phyloP scores from a whole-genome alignment of 1,140 invertebrate genomes.

The Diabrotica virgifera region DNA sequence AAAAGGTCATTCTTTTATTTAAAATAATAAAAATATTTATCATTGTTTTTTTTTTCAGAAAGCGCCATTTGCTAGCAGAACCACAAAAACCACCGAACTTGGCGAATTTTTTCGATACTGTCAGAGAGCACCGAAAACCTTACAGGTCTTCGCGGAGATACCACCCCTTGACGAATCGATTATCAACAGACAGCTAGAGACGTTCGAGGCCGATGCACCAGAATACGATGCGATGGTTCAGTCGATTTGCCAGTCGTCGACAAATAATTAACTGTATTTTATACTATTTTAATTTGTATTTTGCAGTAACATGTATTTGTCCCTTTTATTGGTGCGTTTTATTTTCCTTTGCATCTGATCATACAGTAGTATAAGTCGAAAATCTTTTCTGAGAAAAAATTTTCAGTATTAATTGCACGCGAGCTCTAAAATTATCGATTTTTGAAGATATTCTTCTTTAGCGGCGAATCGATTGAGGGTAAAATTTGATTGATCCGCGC shows the following conservation, averaged over 20 bases:
- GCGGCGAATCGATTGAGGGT: too few species aligned
- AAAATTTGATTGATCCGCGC: too few species aligned
- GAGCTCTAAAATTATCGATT: too few species aligned
- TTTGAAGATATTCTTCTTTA: too few species aligned
- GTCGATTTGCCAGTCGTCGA: slow-evolving; percentile 58
- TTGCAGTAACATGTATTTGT: too few species aligned
- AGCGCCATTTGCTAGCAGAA: slow-evolving; percentile 59
- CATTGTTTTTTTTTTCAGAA: slow-evolving; percentile 51
- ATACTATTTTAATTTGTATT: not conserved
- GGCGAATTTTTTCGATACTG: slow-evolving; percentile 77
- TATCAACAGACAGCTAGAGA: slow-evolving; percentile 68
- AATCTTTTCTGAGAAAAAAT: too few species aligned
- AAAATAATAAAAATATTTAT: not conserved
- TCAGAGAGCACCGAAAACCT: slow-evolving; percentile 69
- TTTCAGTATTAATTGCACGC: too few species aligned
- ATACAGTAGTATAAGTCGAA: too few species aligned
- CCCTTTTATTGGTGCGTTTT: too few species aligned
- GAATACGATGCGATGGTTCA: slow-evolving; percentile 72
- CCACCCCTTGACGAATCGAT: slow-evolving; percentile 63
- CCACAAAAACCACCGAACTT: slow-evolving; percentile 67
- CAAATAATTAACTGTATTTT: slow-evolving; percentile 47
- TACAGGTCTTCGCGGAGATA: slow-evolving; percentile 62
- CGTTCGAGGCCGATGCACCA: slow-evolving; percentile 69
- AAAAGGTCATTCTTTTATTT: too few species aligned
- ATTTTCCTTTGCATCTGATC: too few species aligned